phyloP scores from a whole-genome alignment of 2,797 vertebrate species.

The Microctenopoma stevenorrisi region DNA sequence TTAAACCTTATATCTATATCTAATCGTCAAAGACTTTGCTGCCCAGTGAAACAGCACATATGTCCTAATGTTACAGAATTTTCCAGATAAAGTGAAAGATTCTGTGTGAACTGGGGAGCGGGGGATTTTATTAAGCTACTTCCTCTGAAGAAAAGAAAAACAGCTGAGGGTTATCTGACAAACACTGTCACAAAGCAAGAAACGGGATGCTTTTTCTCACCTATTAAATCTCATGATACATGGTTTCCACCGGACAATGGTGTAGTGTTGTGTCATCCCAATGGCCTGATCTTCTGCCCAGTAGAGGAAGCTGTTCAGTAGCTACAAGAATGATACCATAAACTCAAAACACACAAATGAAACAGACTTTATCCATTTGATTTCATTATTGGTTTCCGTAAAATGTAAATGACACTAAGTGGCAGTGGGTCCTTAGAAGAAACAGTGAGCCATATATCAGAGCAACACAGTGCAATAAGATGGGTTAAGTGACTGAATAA shows the following conservation, averaged over 20 bases:
- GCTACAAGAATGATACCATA: not conserved
- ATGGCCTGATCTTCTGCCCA: slow-evolving; percentile 11
- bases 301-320: slow-evolving; percentile 35
- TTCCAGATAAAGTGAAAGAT: not conserved
- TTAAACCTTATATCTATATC: not conserved
- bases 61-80: not conserved
- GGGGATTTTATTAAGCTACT: not conserved
- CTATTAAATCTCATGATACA: not conserved
- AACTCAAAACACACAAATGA: not conserved
- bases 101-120: not conserved
- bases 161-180: not conserved
- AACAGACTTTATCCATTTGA: not conserved
- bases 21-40: not conserved
- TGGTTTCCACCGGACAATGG: not conserved
- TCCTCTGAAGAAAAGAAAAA: not conserved
- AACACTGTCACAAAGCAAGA: not conserved
- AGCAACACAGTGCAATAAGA: not conserved
- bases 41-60: not conserved
- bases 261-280: not conserved
- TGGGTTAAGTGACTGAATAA: not conserved
- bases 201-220: not conserved
- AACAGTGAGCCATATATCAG: slow-evolving; percentile 1
- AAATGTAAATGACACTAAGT: slow-evolving; percentile 3
- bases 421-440: not conserved
- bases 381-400: not conserved